Percentiles rank a stretch among this genome's conserved stretches.
Conservation (phyloP, 1,140 invertebrate species). For the Heliothis subflexa region DNA sequence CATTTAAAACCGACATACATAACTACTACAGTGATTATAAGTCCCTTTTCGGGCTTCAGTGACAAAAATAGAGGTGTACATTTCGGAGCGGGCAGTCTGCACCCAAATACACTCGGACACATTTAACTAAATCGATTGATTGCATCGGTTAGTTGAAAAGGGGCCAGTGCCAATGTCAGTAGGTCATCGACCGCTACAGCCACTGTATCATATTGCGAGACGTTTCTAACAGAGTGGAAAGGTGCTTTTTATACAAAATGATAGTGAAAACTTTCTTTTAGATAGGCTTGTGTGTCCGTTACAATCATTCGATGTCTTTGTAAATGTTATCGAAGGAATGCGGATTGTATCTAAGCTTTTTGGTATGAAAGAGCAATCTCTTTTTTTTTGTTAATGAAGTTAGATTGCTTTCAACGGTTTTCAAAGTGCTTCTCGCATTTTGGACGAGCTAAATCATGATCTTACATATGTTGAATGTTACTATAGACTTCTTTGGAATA, state of each 20-base stretch:
- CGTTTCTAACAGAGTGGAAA: slow-evolving; percentile 18
- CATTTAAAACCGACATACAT: no score
- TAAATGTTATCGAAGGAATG: not conserved
- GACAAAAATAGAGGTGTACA: not conserved
- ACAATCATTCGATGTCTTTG: slow-evolving; percentile 3
- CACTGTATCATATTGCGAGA: slow-evolving; percentile 21
- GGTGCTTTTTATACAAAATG: slow-evolving; percentile 30
- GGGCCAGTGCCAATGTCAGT: slow-evolving; percentile 46
- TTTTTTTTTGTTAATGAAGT: not conserved
- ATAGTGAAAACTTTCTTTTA: slow-evolving; percentile 43
- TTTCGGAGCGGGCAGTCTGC: not conserved
- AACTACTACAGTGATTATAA: no score
- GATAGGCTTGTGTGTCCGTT: slow-evolving; percentile 3
- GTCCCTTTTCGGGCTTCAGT: no score
- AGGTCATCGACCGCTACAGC: slow-evolving; percentile 30
- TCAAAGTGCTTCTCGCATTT: not conserved
- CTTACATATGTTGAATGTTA: not conserved
- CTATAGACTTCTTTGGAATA: not conserved
- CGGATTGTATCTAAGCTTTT: slow-evolving; percentile 3
- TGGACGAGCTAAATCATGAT: not conserved
- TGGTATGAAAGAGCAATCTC: not conserved
- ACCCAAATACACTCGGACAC: slow-evolving; percentile 12
- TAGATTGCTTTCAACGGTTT: slow-evolving; percentile 11
- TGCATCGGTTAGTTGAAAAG: slow-evolving; percentile 6
- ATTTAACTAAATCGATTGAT: slow-evolving; percentile 32